Percentiles rank a stretch among this genome's conserved stretches.
phyloP scores from a whole-genome alignment of 2,888 invertebrate species.

The Epistrophe grossulariae region DNA sequence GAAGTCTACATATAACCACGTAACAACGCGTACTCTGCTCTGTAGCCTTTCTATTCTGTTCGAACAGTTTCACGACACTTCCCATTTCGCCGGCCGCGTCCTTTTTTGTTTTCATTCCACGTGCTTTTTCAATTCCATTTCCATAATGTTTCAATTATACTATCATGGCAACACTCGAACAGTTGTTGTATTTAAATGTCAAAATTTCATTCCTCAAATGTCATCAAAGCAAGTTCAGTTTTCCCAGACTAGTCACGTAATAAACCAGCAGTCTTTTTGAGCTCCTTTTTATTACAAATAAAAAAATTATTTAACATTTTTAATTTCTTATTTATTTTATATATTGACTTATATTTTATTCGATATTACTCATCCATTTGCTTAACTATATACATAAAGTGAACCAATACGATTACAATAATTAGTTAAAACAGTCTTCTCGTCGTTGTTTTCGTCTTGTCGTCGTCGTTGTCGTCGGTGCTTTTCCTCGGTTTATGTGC shows the following conservation, averaged over 20 bases:
- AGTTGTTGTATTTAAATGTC: background rate
- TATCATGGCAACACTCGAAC: background rate
- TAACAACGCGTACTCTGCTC: no score
- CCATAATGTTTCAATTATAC: background rate
- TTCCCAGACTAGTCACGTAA: slow-evolving; percentile 75
- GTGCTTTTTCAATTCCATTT: background rate
- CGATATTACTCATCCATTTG: slow-evolving; percentile 48
- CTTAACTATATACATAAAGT: slow-evolving; percentile 23
- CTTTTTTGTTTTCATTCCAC: background rate
- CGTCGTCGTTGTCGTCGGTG: slow-evolving; percentile 25
- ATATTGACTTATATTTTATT: slow-evolving; percentile 36
- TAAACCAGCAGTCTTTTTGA: slow-evolving; percentile 53
- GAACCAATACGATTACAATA: slow-evolving; percentile 32
- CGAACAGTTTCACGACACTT: no score
- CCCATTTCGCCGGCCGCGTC: no score
- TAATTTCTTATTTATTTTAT: slow-evolving; percentile 50
- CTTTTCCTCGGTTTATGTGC: slow-evolving; percentile 39
- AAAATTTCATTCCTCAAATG: slow-evolving; percentile 55
- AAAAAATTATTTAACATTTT: slow-evolving; percentile 50
- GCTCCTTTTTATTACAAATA: slow-evolving; percentile 53
- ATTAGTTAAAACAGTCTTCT: background rate
- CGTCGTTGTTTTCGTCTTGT: slow-evolving; percentile 3
- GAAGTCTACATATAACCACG: no score
- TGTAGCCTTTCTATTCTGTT: no score
- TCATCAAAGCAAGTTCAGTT: slow-evolving; percentile 62